Base-by-base conservation (phyloP, 2,888 invertebrate genomes). In the Euclidia mi region DNA sequence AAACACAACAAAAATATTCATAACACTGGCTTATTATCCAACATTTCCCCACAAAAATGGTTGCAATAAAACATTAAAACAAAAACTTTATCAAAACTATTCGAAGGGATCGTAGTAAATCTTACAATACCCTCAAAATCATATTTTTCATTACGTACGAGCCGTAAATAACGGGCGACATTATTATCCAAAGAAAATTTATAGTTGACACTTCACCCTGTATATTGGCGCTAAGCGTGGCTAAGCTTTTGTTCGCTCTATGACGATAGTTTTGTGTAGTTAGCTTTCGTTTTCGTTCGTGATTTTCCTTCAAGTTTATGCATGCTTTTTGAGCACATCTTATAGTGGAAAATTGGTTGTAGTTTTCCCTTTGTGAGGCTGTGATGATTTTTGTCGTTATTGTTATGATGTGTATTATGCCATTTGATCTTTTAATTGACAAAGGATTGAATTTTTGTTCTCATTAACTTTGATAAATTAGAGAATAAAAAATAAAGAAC, bases 111-210 rank as follows among this genome's bases (percentile, higher is more conserved):
- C 45, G 18, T 70, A 55, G 63, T 67, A 75, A 71, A 75, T 56
- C 51, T 55, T 46, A 57, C 49, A 56, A 57, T 64, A 43, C 55
- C 52, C 43, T 56, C 45, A 57, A 75, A 71, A 56, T 71, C 67
- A 71, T 71, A 75, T 71, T 75, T 71, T 71, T 71, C 75, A 75
- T 71, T 71, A 71, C 60, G 50, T 57, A 59, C 40, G 29, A 45
- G 55, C 59, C 72, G 55, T 76, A 72, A 72, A 72, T 72, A 76
- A 59, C 53, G 37, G 37, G 51, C 43, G 73, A 76, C 76, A 65
- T 72, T 72, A 72, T 72, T 72, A 61, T 72, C 72, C 70, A 56
- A 51, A 56, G 56, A 14, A 40, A 72, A 72, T 72, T 76, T 72
- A 72, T 69, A 44, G 56, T 49, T 56, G 44, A 51, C 38, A 37